Evolutionary conservation across 2,888 invertebrate species (phyloP).

Genomic region (Antheraea assamensis): DNA sequence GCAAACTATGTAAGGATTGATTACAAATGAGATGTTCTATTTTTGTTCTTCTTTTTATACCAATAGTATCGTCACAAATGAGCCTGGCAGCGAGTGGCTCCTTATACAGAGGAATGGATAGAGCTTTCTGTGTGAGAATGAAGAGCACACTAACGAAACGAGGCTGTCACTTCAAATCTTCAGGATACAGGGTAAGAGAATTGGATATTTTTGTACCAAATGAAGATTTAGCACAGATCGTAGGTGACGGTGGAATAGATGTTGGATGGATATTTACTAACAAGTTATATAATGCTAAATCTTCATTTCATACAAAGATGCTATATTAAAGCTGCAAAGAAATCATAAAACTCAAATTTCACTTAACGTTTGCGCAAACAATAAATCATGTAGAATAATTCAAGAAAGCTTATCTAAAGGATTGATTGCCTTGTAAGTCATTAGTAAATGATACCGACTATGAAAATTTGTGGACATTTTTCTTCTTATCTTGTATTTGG

Average conservation of each 20-base stretch:
- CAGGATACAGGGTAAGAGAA: conserved; percentile 94
- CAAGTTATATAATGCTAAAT: neutral
- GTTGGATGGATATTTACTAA: too few relatives aligned
- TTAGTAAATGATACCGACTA: conserved; percentile 42
- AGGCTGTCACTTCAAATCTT: conserved; percentile 98
- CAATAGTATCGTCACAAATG: conserved; percentile 92
- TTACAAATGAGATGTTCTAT: neutral
- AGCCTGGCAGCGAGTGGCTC: conserved; percentile 86
- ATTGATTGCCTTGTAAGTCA: conserved; percentile 46
- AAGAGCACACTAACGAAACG: conserved; percentile 98
- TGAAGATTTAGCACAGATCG: conserved; percentile 25
- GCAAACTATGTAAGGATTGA: neutral
- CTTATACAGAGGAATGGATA: conserved; percentile 92
- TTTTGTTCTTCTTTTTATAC: conserved; percentile 32
- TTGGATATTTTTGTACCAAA: conserved; percentile 12
- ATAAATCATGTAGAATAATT: conserved; percentile 24
- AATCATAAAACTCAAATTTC: neutral
- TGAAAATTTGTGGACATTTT: conserved; percentile 71
- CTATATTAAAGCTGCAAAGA: neutral
- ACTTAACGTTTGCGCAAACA: conserved; percentile 23
- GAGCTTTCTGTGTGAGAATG: conserved; percentile 98
- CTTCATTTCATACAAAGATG: conserved; percentile 3
- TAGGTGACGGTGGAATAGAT: too few relatives aligned
- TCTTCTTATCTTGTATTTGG: conserved; percentile 61
- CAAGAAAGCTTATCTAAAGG: conserved; percentile 32